Conservation (phyloP, 1,140 invertebrate genomes). For the Ooceraea biroi region DNA sequence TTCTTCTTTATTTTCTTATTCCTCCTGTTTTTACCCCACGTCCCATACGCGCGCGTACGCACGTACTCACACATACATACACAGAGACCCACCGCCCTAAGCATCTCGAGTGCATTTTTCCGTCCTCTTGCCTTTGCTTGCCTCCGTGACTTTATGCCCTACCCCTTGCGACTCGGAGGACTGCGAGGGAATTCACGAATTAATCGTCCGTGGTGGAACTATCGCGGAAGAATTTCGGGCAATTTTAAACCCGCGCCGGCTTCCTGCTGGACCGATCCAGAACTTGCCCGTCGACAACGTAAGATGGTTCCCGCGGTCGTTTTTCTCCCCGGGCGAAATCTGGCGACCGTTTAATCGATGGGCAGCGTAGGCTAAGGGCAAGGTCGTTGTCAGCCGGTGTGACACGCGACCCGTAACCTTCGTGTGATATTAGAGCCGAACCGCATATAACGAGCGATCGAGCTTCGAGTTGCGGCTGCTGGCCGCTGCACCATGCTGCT, state of each 20-base stretch:
- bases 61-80: too few species aligned
- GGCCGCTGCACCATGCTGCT: conserved; percentile 20
- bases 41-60: too few species aligned
- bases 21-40: too few species aligned
- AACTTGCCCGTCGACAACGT: background rate
- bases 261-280: conserved; percentile 4
- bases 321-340: conserved; percentile 27
- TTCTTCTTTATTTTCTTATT: too few species aligned
- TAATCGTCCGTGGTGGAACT: conserved; percentile 50
- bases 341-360: conserved; percentile 30
- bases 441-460: conserved; percentile 35
- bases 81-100: background rate
- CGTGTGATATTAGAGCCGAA: conserved; percentile 36
- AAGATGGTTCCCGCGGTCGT: background rate
- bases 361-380: background rate
- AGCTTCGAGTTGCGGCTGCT: conserved; percentile 35
- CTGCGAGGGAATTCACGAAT: conserved; percentile 34
- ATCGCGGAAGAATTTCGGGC: conserved; percentile 38
- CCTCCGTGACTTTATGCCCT: conserved; percentile 22
- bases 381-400: conserved; percentile 2
- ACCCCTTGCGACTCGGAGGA: background rate
- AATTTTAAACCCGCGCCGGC: conserved; percentile 27
- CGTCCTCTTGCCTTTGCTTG: background rate
- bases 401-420: conserved; percentile 31
- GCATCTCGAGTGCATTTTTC: background rate